phyloP scores from a whole-genome alignment of 2,797 vertebrate species.

The Muscicapa striata region DNA sequence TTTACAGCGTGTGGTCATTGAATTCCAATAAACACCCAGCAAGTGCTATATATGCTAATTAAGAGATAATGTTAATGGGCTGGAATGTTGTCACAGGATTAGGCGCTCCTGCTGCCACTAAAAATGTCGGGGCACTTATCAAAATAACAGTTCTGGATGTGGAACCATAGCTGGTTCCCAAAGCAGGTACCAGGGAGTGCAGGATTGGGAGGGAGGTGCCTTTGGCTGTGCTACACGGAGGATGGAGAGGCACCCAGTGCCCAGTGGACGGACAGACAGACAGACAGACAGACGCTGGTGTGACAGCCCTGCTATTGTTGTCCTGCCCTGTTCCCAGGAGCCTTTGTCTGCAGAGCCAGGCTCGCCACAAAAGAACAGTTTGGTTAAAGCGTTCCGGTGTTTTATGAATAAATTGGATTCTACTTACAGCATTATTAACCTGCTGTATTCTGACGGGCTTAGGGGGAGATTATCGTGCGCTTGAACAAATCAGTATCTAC shows the following conservation, averaged over 20 bases:
- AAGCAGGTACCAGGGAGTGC: not conserved
- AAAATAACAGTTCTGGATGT: not conserved
- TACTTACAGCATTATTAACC: slow-evolving; percentile 66
- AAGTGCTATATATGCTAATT: slow-evolving; percentile 39
- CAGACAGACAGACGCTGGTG: not conserved
- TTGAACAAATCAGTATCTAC: slow-evolving; percentile 65
- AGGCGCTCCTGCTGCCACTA: not conserved
- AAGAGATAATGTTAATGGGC: slow-evolving; percentile 28
- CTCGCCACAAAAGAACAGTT: slow-evolving; percentile 69
- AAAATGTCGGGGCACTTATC: not conserved
- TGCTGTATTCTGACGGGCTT: slow-evolving; percentile 69
- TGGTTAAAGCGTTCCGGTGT: slow-evolving; percentile 62
- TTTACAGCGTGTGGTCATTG: not conserved
- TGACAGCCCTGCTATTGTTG: not conserved
- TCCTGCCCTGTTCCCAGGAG: not conserved
- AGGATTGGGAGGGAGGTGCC: fast-evolving
- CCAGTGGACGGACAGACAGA: fast-evolving
- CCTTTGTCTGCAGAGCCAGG: slow-evolving; percentile 51
- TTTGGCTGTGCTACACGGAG: fast-evolving
- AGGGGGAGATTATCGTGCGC: slow-evolving; percentile 56
- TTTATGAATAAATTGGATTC: slow-evolving; percentile 75
- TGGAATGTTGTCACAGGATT: slow-evolving; percentile 18
- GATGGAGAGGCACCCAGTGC: not conserved
- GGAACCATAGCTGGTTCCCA: not conserved
- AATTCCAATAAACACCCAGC: slow-evolving; percentile 10